A percentile compares a stretch with the other conserved stretches of the same genome.
Conservation (phyloP, 1,140 invertebrate species). For the Papilio helenus region DNA sequence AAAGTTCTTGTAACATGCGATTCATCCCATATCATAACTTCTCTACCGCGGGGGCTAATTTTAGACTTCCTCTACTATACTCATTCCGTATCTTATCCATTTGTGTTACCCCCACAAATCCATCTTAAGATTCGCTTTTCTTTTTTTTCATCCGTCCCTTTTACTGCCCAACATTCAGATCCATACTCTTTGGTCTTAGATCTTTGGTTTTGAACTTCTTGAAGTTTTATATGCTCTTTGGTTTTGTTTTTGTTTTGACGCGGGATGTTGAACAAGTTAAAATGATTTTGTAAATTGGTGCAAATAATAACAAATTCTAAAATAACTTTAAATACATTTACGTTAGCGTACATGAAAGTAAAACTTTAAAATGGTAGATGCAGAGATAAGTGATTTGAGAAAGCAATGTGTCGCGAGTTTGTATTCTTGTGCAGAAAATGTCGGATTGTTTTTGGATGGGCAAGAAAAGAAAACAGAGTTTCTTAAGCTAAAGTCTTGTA, state of each 20-base stretch:
- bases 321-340: background rate
- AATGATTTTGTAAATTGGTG: background rate
- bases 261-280: background rate
- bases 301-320: background rate
- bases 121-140: no score
- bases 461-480: conserved; percentile 58
- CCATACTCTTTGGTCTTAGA: no score
- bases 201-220: no score
- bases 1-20: no score
- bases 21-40: no score
- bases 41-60: no score
- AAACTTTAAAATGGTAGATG: conserved; percentile 53
- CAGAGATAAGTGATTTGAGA: conserved; percentile 60
- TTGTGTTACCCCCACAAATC: no score
- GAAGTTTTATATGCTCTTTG: no score
- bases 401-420: conserved; percentile 67
- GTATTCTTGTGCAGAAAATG: conserved; percentile 65
- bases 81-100: no score
- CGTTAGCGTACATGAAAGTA: background rate
- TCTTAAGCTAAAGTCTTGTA: conserved; percentile 55
- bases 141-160: no score
- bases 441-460: conserved; percentile 64
- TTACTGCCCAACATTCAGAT: no score
- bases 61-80: no score
- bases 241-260: background rate